phyloP scores from a whole-genome alignment of 1,140 invertebrate species.

The Caerostris extrusa region DNA sequence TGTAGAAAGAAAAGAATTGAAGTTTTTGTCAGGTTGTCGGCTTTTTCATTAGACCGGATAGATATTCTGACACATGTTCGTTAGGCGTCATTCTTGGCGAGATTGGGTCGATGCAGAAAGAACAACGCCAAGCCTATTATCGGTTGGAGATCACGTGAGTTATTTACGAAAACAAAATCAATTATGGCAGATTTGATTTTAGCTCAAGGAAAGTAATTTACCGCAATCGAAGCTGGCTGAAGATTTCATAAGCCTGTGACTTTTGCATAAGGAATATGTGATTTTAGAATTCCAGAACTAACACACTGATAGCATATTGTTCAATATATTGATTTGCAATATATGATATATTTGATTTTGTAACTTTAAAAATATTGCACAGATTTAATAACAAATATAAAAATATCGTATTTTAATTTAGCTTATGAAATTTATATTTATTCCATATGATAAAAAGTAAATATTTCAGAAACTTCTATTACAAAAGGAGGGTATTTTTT shows the following conservation, averaged over 20 bases:
- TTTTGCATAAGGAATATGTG: not conserved
- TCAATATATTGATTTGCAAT: too few species aligned
- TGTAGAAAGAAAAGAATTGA: constrained; percentile 18
- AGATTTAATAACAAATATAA: too few species aligned
- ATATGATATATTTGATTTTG: too few species aligned
- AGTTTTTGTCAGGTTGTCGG: constrained; percentile 38
- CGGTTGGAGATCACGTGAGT: constrained; percentile 28
- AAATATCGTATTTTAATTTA: too few species aligned
- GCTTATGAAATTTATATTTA: too few species aligned
- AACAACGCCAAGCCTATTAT: constrained; percentile 9
- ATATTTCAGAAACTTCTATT: too few species aligned
- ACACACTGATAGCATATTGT: too few species aligned
- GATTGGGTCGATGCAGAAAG: not conserved
- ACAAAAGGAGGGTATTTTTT: too few species aligned
- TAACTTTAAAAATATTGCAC: too few species aligned
- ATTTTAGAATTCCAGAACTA: not conserved
- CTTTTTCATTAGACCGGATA: constrained; percentile 19
- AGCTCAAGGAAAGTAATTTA: constrained; percentile 14
- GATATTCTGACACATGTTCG: constrained; percentile 41
- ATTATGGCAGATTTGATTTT: constrained; percentile 4
- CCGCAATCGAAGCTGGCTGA: not conserved
- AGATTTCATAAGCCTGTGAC: not conserved
- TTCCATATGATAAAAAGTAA: too few species aligned
- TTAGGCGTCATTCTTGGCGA: constrained; percentile 24
- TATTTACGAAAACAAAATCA: constrained; percentile 44